These are phyloP conservation scores for Xestia rhomboidea DNA, from an alignment of 2,888 invertebrate genomes.

Conservation along the genomic window DNA sequence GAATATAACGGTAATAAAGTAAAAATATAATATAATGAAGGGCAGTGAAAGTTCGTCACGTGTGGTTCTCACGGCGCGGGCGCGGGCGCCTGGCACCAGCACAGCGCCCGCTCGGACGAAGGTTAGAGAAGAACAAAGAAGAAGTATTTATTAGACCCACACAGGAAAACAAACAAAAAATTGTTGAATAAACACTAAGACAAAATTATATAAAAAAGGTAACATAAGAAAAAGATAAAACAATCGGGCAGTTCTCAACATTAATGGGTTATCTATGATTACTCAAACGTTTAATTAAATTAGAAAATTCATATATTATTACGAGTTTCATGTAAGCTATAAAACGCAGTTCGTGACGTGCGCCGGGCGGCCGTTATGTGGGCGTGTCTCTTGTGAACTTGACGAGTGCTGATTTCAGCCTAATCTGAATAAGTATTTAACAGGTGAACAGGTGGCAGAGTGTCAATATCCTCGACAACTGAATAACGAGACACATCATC, in stretches of 20 bases:
- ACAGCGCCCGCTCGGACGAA: not conserved
- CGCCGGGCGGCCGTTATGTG: not conserved
- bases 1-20: not conserved
- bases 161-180: too few species aligned
- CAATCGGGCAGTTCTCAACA: not conserved
- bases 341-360: too few species aligned
- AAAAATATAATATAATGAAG: not conserved
- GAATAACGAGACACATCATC: not conserved
- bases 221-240: too few species aligned
- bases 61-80: not conserved
- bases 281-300: not conserved
- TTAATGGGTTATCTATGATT: not conserved
- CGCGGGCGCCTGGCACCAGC: not conserved
- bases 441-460: not conserved
- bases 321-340: too few species aligned
- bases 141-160: too few species aligned
- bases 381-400: not conserved
- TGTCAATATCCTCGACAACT: constrained; percentile 1
- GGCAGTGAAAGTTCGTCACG: not conserved
- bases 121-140: too few species aligned
- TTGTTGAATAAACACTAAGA: too few species aligned
- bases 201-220: too few species aligned
- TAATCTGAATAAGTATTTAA: too few species aligned
- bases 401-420: not conserved
- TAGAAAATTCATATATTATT: not conserved